Evolutionary conservation across 2,888 invertebrate species (phyloP).

Genomic region (Macrosiphum euphorbiae): DNA sequence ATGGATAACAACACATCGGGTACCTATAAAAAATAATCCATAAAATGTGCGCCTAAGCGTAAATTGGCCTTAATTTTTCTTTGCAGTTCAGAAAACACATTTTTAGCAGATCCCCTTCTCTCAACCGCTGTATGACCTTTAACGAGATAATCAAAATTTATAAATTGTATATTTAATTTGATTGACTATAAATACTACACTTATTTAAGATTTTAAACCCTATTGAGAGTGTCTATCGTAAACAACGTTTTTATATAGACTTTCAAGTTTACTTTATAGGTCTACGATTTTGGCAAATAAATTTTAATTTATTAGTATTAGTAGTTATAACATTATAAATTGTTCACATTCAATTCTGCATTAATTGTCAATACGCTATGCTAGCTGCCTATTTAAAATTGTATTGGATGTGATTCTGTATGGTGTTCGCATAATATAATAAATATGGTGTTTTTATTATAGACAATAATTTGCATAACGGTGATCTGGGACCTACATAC

Average conservation of each 20-base stretch:
- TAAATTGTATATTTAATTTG: neutral
- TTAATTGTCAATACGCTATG: neutral
- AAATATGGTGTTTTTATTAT: neutral
- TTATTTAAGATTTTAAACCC: neutral
- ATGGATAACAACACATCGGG: conserved; percentile 59
- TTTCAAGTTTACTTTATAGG: neutral
- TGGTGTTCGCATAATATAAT: neutral
- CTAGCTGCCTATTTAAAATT: neutral
- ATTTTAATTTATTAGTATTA: neutral
- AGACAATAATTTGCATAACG: conserved; percentile 57
- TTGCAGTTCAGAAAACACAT: neutral
- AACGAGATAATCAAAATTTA: neutral
- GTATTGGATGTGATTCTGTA: neutral
- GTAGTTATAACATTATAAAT: neutral
- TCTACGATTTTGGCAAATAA: neutral
- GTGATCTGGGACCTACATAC: conserved; percentile 58
- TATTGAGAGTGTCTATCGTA: neutral
- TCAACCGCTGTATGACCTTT: neutral
- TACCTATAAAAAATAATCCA: conserved; percentile 1
- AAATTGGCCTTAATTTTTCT: neutral
- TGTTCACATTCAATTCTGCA: neutral
- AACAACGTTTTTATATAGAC: neutral
- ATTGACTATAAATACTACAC: neutral
- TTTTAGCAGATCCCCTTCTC: no score
- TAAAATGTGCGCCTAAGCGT: neutral